phyloP scores from a whole-genome alignment of 2,797 vertebrate genomes.

The Thunnus albacares region DNA sequence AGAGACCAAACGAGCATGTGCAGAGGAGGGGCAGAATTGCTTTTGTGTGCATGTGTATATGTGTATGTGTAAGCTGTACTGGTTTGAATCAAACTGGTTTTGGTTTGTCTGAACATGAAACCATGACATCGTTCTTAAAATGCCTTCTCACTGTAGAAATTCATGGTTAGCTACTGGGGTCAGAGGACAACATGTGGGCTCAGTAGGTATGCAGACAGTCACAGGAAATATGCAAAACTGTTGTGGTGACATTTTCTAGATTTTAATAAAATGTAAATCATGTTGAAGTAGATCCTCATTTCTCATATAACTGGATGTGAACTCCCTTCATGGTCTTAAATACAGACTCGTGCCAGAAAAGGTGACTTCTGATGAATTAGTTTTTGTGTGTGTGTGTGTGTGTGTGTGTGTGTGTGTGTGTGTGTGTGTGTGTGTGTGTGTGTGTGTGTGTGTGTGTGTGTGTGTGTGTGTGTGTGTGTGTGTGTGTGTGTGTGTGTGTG shows the following conservation, averaged over 20 bases:
- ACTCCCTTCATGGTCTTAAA: background rate
- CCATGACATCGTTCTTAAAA: constrained; percentile 57
- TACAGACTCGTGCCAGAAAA: background rate
- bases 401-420: no score
- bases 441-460: background rate
- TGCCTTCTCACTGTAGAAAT: constrained; percentile 48
- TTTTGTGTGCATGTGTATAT: background rate
- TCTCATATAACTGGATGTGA: background rate
- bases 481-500: background rate
- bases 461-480: no score
- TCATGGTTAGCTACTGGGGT: background rate
- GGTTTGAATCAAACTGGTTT: constrained; percentile 60
- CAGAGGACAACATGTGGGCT: background rate
- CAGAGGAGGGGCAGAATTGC: background rate
- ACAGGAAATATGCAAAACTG: background rate
- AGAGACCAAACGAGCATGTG: background rate
- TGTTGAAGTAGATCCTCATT: background rate
- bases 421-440: background rate
- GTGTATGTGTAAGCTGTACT: constrained; percentile 26
- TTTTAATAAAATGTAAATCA: background rate
- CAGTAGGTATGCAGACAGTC: background rate
- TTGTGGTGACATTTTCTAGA: background rate
- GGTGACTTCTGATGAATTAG: background rate
- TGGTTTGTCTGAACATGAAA: constrained; percentile 59
- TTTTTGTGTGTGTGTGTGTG: background rate